Evolutionary conservation across 1,140 invertebrate species (phyloP).

Genomic region (Ceratina calcarata): DNA sequence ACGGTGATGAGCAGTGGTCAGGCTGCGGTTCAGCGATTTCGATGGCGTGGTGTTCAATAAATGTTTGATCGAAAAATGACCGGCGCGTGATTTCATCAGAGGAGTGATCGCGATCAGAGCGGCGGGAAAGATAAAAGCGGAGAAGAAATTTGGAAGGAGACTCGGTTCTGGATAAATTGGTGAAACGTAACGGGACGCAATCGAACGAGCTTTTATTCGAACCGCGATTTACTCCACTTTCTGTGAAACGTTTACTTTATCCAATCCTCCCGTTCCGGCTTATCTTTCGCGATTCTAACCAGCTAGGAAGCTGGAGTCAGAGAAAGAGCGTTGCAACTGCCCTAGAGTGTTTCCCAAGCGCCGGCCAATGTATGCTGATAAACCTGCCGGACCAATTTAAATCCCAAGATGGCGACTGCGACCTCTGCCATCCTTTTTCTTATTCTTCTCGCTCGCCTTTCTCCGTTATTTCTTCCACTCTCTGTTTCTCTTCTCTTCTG

Average conservation of each 20-base stretch:
- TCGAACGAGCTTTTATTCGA: constrained; percentile 26
- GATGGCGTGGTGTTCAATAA: background rate
- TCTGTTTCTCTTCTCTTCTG: background rate
- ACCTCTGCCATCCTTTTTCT: background rate
- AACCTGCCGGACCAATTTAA: constrained; percentile 65
- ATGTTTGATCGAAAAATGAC: background rate
- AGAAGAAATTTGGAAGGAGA: background rate
- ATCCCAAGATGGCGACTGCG: constrained; percentile 50
- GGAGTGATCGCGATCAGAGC: background rate
- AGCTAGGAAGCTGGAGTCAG: constrained; percentile 30
- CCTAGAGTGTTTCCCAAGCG: constrained; percentile 46
- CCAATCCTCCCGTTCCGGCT: constrained; percentile 15
- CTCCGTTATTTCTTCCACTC: background rate
- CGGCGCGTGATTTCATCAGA: background rate
- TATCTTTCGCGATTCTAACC: constrained; percentile 40
- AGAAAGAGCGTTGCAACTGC: constrained; percentile 24
- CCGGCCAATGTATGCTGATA: constrained; percentile 69
- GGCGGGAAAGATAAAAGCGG: background rate
- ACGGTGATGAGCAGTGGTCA: constrained; percentile 3
- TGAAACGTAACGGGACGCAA: constrained; percentile 17
- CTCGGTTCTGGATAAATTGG: constrained; percentile 10
- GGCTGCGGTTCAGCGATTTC: background rate
- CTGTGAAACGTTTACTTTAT: background rate
- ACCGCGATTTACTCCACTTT: constrained; percentile 20
- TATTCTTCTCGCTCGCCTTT: background rate